A percentile compares a stretch with the other conserved stretches of the same genome.
These are phyloP conservation scores for Drosophila stalkeri DNA, from an alignment of 2,888 invertebrate species.

Conservation along the genomic window DNA sequence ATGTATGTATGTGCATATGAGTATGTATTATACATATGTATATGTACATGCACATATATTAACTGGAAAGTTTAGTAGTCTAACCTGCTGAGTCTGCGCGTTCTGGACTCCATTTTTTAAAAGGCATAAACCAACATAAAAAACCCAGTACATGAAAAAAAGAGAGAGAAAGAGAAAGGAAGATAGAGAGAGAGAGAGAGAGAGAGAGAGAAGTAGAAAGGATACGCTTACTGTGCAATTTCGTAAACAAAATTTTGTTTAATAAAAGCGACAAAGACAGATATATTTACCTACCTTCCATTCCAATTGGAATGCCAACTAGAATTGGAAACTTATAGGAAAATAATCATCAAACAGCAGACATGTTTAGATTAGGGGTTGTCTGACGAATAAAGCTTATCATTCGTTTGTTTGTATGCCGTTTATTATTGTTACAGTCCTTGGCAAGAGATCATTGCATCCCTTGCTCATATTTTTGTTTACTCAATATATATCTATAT, in stretches of 20 bases:
- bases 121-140: not conserved
- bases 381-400: not conserved
- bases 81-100: constrained; percentile 56
- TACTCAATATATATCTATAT: not conserved
- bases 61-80: not conserved
- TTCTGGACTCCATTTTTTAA: constrained; percentile 2
- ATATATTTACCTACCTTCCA: not conserved
- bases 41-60: not conserved
- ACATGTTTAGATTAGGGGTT: not conserved
- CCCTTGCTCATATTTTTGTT: not conserved
- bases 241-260: not conserved
- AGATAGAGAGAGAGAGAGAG: not conserved
- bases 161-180: not conserved
- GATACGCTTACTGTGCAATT: not conserved
- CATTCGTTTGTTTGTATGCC: not conserved
- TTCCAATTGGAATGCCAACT: not conserved
- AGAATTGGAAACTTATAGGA: not conserved
- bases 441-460: not conserved
- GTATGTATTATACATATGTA: not conserved
- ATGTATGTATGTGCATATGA: not conserved
- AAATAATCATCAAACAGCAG: not conserved
- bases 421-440: not conserved
- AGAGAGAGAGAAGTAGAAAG: not conserved
- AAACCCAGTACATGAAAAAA: not conserved
- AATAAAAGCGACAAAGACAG: not conserved